Base-by-base conservation (phyloP, 1,140 invertebrate species). In the Arctopsyche grandis region DNA sequence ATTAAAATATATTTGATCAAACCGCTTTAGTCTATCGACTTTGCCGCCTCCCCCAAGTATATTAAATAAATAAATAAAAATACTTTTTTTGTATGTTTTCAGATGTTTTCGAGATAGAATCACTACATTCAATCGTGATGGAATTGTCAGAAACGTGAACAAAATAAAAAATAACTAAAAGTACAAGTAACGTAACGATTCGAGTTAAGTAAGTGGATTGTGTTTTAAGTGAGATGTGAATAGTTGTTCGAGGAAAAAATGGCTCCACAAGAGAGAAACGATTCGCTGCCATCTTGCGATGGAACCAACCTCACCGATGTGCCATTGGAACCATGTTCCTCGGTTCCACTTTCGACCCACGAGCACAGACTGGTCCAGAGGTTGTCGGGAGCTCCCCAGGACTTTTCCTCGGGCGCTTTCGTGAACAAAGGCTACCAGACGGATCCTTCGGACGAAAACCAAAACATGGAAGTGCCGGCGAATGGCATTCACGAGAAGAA, bases 251-350 rank as follows among this genome's bases (percentile, higher is more conserved):
- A 26, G 14, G 14, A 22, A 22, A 26, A 56, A 22, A 82, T 82
- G 81, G 81, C 81, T 14, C 81, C 81, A 7, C 81, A 82, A 69
- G 81, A 82, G 29, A 80, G 81, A 44, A 82, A 82, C 22, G 80
- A 79, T 19, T 29, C 74, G 19, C 29, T 66, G 14, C 66, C 77
- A 9, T 19, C 26, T 0, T 63, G 75, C 29, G 56, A 76, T 14
- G 44, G 22, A 1, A 1, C 75, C 12, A 16, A 16, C 0, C 16
- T 44, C 12, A 44, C 38, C 19, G 21, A 19, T 9, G 56, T 16
- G 12, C 22, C 44, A 60, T 26, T 44, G 58, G 74, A 78, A 0
- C 75, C n/a, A 12, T 48, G 58, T 9, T 14, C 58, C 14, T 9
- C 70, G 14, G 9, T 22, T 9, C 75, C 77, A 43, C 26, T 16